Evolutionary conservation across 1,140 invertebrate genomes (phyloP), one percentile per base, ranked within the genome.

Genomic region (Dolichoris vasculosae): DNA sequence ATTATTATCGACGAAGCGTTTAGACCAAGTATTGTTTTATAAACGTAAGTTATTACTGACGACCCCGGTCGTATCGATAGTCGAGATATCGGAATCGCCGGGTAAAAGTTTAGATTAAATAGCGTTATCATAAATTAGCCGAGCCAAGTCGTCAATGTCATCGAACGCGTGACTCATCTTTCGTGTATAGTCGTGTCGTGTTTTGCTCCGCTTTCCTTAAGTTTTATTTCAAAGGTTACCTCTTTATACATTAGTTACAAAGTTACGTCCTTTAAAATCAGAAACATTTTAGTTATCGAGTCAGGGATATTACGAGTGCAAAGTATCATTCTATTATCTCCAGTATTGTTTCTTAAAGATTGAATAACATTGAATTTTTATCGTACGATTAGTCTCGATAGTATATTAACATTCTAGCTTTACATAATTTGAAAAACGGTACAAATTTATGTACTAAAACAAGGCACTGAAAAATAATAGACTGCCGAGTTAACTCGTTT

Each of bases 221-320:
- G 35, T 73, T 73, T 73, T 38, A n/a, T 73, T 73, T 43, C n/a
- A 26, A 73, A 73, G 32, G 23, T 43, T 73, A 43, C 69, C 38
- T 43, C 67, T 7, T 40, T 73, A 43, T 43, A 17, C 4, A 73
- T 73, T 73, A 23, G n/a, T 43, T 43, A 43, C 30, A 26, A 43
- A 73, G 38, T n/a, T 43, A 43, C 38, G 38, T 73, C 69, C 38
- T 73, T 59, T 73, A 73, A n/a, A 23, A 17, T 35, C 35, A 20
- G 35, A 15, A 69, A 20, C 17, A 69, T 69, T 69, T 69, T 4
- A 38, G 30, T 69, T 20, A 38, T 30, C 15, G 32, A 69, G 15
- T 69, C 30, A 30, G 43, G 8, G 15, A 48, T 32, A 43, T n/a
- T 23, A 46, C 71, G 26, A n/a, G 35, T 17, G 26, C 0, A 46